phyloP scores from a whole-genome alignment of 1,140 invertebrate species.

The Coenobita brevimanus region DNA sequence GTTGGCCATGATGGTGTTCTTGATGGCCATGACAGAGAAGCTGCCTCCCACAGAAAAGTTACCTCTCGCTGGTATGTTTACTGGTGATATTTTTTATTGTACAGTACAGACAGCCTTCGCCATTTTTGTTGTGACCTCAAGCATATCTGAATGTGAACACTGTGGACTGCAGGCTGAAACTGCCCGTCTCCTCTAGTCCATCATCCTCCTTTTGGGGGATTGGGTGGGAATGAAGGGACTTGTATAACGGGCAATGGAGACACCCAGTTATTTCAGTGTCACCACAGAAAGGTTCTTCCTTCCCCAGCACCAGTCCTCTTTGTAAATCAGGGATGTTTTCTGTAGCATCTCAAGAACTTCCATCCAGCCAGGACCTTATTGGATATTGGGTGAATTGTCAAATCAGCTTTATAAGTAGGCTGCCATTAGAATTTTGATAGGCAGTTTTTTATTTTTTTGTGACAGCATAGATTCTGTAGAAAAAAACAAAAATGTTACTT shows the following conservation, averaged over 20 bases:
- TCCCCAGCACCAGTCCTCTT: no score
- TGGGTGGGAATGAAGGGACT: not conserved
- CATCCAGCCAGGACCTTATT: no score
- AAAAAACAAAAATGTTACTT: not conserved
- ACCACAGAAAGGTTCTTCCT: no score
- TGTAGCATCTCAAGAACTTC: no score
- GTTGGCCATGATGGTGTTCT: slow-evolving; percentile 70
- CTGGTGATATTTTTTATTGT: not conserved
- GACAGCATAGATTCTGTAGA: not conserved
- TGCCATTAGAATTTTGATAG: no score
- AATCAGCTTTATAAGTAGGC: no score
- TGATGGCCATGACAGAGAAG: slow-evolving; percentile 69
- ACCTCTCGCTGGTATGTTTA: slow-evolving; percentile 63
- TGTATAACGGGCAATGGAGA: no score
- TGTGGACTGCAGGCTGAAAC: not conserved
- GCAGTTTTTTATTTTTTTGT: not conserved
- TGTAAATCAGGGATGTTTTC: no score
- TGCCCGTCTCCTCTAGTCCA: no score
- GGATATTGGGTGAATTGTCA: no score
- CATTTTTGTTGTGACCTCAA: not conserved
- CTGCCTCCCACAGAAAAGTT: slow-evolving; percentile 61
- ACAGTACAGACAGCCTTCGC: not conserved
- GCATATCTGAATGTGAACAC: not conserved
- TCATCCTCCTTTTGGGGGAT: not conserved
- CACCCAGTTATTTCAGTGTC: no score